These are phyloP conservation scores for Latrodectus elegans DNA, from an alignment of 2,888 invertebrate genomes.

Conservation along the genomic window DNA sequence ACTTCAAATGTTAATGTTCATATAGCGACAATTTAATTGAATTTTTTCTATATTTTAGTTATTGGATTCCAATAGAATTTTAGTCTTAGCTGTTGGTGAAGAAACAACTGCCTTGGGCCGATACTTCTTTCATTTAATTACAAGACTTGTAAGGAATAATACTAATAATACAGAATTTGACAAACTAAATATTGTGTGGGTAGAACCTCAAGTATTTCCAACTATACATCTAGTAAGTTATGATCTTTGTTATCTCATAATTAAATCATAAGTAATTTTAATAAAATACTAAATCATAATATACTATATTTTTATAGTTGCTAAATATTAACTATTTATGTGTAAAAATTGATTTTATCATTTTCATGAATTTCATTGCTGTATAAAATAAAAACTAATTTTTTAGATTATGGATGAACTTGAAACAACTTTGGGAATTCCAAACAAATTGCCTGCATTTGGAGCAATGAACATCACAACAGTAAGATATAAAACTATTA, in stretches of 20 bases:
- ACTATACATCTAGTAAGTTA: constrained; percentile 59
- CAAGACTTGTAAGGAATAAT: constrained; percentile 67
- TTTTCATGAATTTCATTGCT: too few relatives aligned
- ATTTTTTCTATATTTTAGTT: constrained; percentile 39
- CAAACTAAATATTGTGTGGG: constrained; percentile 69
- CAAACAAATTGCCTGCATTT: constrained; percentile 63
- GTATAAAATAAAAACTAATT: not conserved
- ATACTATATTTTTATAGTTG: too few relatives aligned
- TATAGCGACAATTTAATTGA: too few relatives aligned
- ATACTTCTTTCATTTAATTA: constrained; percentile 69
- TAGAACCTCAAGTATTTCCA: constrained; percentile 69
- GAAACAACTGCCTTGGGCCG: constrained; percentile 67
- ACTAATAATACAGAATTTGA: constrained; percentile 64
- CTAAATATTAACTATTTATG: too few relatives aligned
- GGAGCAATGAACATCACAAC: constrained; percentile 66
- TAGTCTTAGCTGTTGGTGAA: constrained; percentile 68
- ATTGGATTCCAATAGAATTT: constrained; percentile 54
- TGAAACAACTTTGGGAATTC: constrained; percentile 60
- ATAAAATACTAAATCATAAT: too few relatives aligned
- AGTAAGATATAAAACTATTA: constrained; percentile 27
- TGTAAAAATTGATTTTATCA: too few relatives aligned
- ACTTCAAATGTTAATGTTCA: too few relatives aligned
- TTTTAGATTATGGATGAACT: constrained; percentile 66
- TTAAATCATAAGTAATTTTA: too few relatives aligned
- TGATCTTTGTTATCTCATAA: not conserved